phyloP scores from a whole-genome alignment of 1,140 invertebrate genomes.

The Eriocheir sinensis region DNA sequence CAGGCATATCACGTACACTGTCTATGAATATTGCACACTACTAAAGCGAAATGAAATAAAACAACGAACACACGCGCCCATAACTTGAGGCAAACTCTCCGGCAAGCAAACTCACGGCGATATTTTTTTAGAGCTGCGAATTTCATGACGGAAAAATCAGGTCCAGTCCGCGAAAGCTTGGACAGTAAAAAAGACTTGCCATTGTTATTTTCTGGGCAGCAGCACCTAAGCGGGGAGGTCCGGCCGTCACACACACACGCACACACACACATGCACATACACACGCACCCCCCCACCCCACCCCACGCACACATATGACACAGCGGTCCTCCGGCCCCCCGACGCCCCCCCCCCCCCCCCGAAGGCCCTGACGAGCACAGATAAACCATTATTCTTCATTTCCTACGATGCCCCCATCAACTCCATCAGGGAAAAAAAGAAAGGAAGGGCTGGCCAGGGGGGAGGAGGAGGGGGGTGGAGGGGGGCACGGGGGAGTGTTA shows the following conservation, averaged over 20 bases:
- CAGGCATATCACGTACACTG: not conserved
- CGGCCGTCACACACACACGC: too few relatives aligned
- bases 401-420: not conserved
- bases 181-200: not conserved
- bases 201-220: not conserved
- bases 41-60: constrained; percentile 17
- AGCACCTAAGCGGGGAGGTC: too few relatives aligned
- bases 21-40: not conserved
- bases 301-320: too few relatives aligned
- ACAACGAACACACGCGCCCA: not conserved
- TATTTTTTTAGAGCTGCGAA: not conserved
- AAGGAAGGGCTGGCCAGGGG: not conserved
- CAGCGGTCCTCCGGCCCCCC: not conserved
- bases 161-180: not conserved
- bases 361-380: not conserved
- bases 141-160: not conserved
- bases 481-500: too few relatives aligned
- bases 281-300: too few relatives aligned
- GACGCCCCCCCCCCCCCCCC: not conserved
- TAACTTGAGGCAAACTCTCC: not conserved
- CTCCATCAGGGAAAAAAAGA: not conserved
- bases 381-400: not conserved
- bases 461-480: too few relatives aligned
- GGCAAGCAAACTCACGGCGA: not conserved
- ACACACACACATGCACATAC: too few relatives aligned